Evolutionary conservation across 2,888 invertebrate genomes (phyloP).

Genomic region (Diarsia brunnea): DNA sequence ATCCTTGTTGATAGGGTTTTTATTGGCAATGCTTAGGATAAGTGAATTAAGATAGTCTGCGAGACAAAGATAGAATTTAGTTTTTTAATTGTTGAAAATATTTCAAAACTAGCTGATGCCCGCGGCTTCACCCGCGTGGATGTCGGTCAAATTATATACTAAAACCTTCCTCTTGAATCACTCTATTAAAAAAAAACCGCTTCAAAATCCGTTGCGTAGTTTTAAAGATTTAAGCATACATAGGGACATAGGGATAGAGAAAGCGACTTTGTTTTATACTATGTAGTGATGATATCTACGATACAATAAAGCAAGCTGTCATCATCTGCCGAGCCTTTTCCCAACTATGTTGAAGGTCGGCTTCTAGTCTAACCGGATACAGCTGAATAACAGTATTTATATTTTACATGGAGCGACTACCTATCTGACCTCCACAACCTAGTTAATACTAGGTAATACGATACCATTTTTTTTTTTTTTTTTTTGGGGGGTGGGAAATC

Average conservation of each 20-base stretch:
- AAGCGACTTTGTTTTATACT: too few relatives aligned
- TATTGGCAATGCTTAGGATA: constrained; percentile 13
- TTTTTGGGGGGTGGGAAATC: too few relatives aligned
- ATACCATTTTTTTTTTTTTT: too few relatives aligned
- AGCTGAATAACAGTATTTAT: not conserved
- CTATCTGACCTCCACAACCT: not conserved
- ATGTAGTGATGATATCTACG: not conserved
- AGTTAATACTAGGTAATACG: too few relatives aligned
- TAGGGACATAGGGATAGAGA: too few relatives aligned
- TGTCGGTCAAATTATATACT: too few relatives aligned
- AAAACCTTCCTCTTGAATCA: too few relatives aligned
- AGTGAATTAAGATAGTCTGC: not conserved
- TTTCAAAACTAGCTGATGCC: too few relatives aligned
- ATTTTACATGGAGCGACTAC: not conserved
- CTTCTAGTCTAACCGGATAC: not conserved
- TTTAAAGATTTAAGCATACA: too few relatives aligned
- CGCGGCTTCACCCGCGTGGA: too few relatives aligned
- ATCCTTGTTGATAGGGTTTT: constrained; percentile 35
- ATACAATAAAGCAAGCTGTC: not conserved
- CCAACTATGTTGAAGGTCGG: not conserved
- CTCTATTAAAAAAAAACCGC: too few relatives aligned
- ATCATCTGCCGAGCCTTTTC: not conserved
- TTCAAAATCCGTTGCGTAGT: too few relatives aligned
- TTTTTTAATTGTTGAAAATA: not conserved
- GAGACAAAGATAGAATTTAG: not conserved